Evolutionary conservation across 2,113 vertebrate genomes (phyloP).

Genomic region (Amazona vittata): DNA sequence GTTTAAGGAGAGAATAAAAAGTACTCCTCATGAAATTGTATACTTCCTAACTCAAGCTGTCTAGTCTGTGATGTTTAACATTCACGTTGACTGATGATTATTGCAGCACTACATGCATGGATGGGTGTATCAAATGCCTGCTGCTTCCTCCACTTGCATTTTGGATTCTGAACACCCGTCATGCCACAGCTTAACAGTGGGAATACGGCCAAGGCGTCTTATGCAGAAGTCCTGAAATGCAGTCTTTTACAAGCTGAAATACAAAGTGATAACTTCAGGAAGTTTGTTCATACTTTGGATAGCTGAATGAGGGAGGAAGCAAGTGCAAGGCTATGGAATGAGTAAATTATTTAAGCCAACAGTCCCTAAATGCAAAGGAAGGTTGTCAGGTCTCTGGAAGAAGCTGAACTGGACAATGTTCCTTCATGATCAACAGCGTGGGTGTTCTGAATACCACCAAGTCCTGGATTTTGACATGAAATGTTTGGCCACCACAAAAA

Average conservation of each 20-base stretch:
- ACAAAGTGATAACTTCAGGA: neutral
- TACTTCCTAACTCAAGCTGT: neutral
- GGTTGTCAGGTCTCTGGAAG: neutral
- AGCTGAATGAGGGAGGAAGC: neutral
- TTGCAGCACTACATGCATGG: neutral
- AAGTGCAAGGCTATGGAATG: neutral
- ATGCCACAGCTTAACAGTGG: neutral
- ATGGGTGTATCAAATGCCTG: neutral
- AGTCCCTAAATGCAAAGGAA: neutral
- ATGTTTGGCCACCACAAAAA: neutral
- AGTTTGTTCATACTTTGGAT: neutral
- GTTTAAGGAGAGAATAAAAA: neutral
- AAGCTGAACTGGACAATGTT: neutral
- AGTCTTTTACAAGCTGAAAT: slow-evolving; percentile 9
- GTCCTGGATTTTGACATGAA: neutral
- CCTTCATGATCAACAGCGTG: neutral
- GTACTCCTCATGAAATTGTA: neutral
- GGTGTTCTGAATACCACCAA: neutral
- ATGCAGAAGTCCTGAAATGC: neutral
- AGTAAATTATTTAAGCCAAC: neutral
- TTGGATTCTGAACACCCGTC: accelerated
- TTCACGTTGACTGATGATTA: neutral
- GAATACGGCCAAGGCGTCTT: neutral
- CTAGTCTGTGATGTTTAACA: neutral
- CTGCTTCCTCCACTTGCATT: neutral